Evolutionary conservation across 1,140 invertebrate species (phyloP).

Genomic region (Cydia fagiglandana): DNA sequence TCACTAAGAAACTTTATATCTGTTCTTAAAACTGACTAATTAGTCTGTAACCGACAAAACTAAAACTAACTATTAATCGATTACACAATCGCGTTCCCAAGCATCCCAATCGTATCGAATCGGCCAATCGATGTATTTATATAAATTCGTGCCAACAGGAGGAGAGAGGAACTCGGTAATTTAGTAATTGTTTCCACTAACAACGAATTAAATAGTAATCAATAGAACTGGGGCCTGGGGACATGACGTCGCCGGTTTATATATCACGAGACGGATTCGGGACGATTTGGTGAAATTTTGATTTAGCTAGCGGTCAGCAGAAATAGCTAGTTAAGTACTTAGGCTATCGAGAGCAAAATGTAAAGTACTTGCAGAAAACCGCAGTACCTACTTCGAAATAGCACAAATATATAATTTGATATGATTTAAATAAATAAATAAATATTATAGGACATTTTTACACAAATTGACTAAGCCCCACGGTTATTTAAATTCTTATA

Average conservation of each 20-base stretch:
- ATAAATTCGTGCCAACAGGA: conserved; percentile 56
- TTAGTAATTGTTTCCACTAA: conserved; percentile 78
- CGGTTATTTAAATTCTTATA: no score
- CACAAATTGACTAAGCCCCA: no score
- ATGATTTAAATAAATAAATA: no score
- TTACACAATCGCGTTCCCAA: conserved; percentile 26
- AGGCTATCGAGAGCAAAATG: no score
- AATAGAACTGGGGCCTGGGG: conserved; percentile 68
- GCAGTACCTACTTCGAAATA: no score
- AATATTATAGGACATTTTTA: no score
- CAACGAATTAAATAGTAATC: conserved; percentile 77
- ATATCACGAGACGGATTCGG: conserved; percentile 35
- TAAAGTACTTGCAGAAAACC: no score
- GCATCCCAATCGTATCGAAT: conserved; percentile 39
- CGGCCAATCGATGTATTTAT: conserved; percentile 65
- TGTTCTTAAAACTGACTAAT: background rate
- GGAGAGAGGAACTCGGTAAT: conserved; percentile 72
- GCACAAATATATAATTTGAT: no score
- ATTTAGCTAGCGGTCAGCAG: background rate
- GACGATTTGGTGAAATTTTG: conserved; percentile 39
- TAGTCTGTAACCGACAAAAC: background rate
- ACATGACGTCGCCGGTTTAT: conserved; percentile 45
- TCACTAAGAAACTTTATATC: no score
- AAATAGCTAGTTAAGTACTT: no score
- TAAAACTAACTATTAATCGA: conserved; percentile 9